A percentile compares a stretch with the other conserved stretches of the same genome.
Evolutionary conservation across 2,113 vertebrate genomes (phyloP).

Genomic region (Tricholaema leucomelas): DNA sequence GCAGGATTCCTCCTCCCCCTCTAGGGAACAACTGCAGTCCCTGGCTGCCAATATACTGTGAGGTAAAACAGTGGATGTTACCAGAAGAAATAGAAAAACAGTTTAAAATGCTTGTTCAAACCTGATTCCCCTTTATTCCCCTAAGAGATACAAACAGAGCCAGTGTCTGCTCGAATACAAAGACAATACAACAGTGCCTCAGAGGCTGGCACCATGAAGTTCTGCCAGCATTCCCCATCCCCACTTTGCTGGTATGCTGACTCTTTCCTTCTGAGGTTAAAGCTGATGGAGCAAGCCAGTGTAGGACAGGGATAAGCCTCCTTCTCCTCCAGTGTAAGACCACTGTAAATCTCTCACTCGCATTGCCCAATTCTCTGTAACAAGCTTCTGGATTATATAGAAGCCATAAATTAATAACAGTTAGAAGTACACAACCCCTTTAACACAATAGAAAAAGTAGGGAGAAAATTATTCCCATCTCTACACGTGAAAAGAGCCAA

Average conservation of each 20-base stretch:
- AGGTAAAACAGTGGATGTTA: neutral
- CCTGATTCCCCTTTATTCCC: neutral
- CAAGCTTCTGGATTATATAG: neutral
- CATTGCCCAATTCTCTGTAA: neutral
- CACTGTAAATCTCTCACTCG: neutral
- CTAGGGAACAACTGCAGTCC: neutral
- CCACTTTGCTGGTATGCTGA: neutral
- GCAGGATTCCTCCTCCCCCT: neutral
- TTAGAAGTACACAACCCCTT: neutral
- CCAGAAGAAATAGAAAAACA: neutral
- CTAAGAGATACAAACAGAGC: neutral
- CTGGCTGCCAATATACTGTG: neutral
- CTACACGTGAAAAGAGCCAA: neutral
- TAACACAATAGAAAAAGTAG: neutral
- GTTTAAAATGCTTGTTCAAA: neutral
- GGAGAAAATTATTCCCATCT: neutral
- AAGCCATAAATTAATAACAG: neutral
- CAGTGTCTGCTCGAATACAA: neutral
- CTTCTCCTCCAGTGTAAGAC: neutral
- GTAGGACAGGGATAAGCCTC: neutral
- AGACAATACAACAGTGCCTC: neutral
- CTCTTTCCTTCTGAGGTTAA: neutral
- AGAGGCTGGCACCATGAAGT: neutral
- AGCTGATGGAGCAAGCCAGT: neutral
- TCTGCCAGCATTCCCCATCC: neutral